These are phyloP conservation scores for Stenodera caucasica DNA, from an alignment of 2,888 invertebrate species.

Conservation along the genomic window DNA sequence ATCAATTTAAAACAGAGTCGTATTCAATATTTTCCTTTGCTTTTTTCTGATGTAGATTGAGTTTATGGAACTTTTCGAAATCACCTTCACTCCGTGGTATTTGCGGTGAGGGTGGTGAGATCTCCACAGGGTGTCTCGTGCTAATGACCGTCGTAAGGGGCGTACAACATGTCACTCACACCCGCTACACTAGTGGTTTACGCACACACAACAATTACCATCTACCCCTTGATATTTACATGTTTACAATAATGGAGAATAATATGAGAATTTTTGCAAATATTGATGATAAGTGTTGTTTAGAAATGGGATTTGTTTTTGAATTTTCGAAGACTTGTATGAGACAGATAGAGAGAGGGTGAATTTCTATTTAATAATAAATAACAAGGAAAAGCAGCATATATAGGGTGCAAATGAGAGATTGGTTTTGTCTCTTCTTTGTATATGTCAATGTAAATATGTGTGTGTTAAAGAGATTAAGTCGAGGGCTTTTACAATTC, in stretches of 20 bases:
- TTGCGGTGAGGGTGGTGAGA: background rate
- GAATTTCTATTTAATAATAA: constrained; percentile 3
- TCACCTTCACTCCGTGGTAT: too few relatives aligned
- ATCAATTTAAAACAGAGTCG: background rate
- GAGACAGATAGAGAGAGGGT: constrained; percentile 4
- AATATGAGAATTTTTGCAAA: background rate
- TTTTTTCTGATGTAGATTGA: too few relatives aligned
- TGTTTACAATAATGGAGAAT: background rate
- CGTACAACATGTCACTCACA: constrained; percentile 45
- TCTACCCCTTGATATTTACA: background rate
- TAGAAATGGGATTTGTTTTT: constrained; percentile 2
- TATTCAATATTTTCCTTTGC: too few relatives aligned
- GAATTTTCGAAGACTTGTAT: constrained; percentile 3
- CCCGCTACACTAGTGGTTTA: constrained; percentile 27
- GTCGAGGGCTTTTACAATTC: constrained; percentile 19
- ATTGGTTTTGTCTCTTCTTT: constrained; percentile 4
- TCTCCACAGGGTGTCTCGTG: constrained; percentile 38
- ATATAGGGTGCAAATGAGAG: constrained; percentile 2
- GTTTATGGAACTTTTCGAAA: too few relatives aligned
- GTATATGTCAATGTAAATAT: constrained; percentile 6
- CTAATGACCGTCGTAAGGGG: constrained; percentile 46
- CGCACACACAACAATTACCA: background rate
- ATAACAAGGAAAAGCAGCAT: background rate
- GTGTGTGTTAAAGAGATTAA: constrained; percentile 29
- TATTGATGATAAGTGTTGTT: background rate